phyloP scores from a whole-genome alignment of 2,113 vertebrate species.

The Willisornis vidua region DNA sequence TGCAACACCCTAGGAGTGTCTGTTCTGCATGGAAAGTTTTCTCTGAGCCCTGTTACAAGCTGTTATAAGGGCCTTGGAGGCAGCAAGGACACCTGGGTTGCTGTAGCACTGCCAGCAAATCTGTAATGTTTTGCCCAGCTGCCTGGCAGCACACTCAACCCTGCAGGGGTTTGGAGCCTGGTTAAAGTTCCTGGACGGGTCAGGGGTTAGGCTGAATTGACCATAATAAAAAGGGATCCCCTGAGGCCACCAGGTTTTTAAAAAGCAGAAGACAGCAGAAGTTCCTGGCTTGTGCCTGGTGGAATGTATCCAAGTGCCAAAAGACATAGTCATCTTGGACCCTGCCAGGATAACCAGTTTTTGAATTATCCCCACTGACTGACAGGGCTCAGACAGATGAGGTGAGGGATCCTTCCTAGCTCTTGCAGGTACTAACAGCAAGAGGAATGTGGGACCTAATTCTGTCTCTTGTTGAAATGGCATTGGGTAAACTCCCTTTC shows the following conservation, averaged over 20 bases:
- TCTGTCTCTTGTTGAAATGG: not conserved
- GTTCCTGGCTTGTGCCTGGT: not conserved
- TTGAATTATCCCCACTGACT: not conserved
- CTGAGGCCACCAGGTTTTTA: not conserved
- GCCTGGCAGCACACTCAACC: not conserved
- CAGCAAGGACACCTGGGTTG: not conserved
- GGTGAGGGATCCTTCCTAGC: not conserved
- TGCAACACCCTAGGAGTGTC: not conserved
- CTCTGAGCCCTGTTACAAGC: slow-evolving; percentile 1
- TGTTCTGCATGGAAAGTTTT: not conserved
- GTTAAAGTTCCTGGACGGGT: slow-evolving; percentile 31
- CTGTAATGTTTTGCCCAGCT: slow-evolving; percentile 19
- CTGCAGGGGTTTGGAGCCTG: not conserved
- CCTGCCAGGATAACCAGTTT: not conserved
- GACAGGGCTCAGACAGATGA: not conserved
- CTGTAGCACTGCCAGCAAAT: slow-evolving; percentile 16
- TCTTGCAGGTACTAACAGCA: not conserved
- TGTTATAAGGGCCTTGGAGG: not conserved
- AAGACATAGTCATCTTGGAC: not conserved
- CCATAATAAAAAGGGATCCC: not conserved
- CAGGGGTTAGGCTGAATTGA: not conserved
- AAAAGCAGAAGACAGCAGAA: not conserved
- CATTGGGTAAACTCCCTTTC: not conserved
- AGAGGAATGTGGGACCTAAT: not conserved
- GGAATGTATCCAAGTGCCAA: not conserved